Conservation (phyloP, 30 jellyfish, hydroid and myxozoan genomes). For the Cassiopea xamachana region DNA sequence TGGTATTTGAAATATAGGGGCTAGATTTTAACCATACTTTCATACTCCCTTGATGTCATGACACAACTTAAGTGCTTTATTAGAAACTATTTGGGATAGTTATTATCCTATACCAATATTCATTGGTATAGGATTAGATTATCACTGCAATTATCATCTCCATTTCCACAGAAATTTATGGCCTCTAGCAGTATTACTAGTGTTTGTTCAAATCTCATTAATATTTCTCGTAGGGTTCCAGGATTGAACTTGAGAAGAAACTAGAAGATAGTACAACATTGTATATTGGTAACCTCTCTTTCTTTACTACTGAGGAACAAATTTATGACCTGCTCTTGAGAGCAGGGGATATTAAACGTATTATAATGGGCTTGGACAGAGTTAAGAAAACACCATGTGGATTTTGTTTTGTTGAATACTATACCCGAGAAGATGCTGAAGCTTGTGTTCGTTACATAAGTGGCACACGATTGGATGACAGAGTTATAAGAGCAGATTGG, state of each 20-base stretch:
- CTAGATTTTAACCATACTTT: too few species aligned
- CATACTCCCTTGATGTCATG: too few species aligned
- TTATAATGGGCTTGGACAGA: constrained; percentile 96
- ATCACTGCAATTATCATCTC: too few species aligned
- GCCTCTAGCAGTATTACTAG: too few species aligned
- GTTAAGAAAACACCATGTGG: constrained; percentile 99
- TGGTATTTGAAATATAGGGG: too few species aligned
- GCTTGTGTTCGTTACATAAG: constrained; percentile 84
- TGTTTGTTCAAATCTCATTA: too few species aligned
- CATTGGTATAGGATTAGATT: too few species aligned
- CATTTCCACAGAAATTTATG: too few species aligned
- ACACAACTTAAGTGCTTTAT: too few species aligned
- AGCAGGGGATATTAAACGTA: constrained; percentile 88
- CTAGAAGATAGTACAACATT: constrained; percentile 90
- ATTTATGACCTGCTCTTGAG: constrained; percentile 87
- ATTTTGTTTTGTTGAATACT: constrained; percentile 96
- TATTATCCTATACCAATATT: too few species aligned
- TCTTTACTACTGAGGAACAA: constrained; percentile 94
- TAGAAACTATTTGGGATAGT: too few species aligned
- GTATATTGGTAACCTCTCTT: constrained; percentile 94
- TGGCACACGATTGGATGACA: constrained; percentile 94
- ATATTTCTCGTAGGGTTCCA: constrained; percentile 73
- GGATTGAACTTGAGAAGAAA: constrained; percentile 85
- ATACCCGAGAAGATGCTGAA: constrained; percentile 92
- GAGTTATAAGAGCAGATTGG: constrained; percentile 94